These are phyloP conservation scores for Acipenser ruthenus DNA, from an alignment of 2,797 vertebrate species.

Conservation along the genomic window DNA sequence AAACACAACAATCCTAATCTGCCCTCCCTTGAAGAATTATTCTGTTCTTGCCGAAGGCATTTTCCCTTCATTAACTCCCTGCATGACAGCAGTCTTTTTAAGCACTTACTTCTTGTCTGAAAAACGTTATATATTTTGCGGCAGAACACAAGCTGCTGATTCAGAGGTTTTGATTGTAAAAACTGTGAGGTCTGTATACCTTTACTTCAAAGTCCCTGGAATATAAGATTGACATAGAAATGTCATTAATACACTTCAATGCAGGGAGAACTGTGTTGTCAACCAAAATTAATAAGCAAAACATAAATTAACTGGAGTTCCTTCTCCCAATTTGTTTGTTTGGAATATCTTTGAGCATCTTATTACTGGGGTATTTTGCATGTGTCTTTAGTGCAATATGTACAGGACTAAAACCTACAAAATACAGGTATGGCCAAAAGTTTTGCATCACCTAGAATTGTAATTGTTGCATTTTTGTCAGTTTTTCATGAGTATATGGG, in stretches of 20 bases:
- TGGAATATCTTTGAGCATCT: too few relatives aligned
- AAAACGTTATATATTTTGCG: not conserved
- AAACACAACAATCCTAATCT: not conserved
- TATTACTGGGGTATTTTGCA: too few relatives aligned
- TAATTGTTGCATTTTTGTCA: too few relatives aligned
- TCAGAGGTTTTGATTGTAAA: not conserved
- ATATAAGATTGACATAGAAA: not conserved
- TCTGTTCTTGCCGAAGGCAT: not conserved
- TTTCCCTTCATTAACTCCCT: too few relatives aligned
- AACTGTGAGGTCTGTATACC: not conserved
- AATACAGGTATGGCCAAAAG: too few relatives aligned
- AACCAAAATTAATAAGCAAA: not conserved
- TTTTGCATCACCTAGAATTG: too few relatives aligned
- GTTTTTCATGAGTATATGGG: too few relatives aligned
- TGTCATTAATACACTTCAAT: not conserved
- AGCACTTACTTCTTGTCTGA: not conserved
- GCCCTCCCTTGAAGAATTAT: not conserved
- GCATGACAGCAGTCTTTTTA: not conserved
- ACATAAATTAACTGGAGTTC: not conserved
- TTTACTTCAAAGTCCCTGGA: conserved; percentile 4
- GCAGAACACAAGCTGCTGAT: not conserved
- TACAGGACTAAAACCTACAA: too few relatives aligned
- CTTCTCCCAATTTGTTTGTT: too few relatives aligned
- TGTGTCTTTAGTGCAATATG: too few relatives aligned
- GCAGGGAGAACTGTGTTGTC: not conserved